phyloP scores from a whole-genome alignment of 1,140 invertebrate genomes.

The Drosophila ficusphila region DNA sequence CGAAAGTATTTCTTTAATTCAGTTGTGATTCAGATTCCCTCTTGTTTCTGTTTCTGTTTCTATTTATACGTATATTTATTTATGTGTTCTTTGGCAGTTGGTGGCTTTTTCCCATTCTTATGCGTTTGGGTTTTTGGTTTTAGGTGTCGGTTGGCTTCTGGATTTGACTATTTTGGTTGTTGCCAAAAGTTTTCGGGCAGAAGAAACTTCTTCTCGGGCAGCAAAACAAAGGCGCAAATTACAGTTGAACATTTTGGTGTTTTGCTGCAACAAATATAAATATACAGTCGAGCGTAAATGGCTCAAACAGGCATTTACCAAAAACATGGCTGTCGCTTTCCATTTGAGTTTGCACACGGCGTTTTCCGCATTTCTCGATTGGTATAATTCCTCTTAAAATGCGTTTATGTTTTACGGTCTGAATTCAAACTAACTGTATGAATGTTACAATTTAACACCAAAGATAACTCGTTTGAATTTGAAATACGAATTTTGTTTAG shows the following conservation, averaged over 20 bases:
- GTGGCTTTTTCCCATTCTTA: slow-evolving; percentile 15
- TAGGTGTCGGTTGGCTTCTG: slow-evolving; percentile 33
- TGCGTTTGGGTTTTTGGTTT: slow-evolving; percentile 16
- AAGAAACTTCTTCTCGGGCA: slow-evolving; percentile 62
- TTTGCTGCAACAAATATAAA: slow-evolving; percentile 25
- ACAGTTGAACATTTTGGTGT: slow-evolving; percentile 62
- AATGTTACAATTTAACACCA: no score
- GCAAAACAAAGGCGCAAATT: slow-evolving; percentile 79
- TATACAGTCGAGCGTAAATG: not conserved
- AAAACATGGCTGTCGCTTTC: slow-evolving; percentile 1
- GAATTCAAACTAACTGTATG: no score
- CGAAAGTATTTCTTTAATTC: slow-evolving; percentile 76
- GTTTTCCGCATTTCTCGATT: slow-evolving; percentile 1
- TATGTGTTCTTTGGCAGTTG: slow-evolving; percentile 10
- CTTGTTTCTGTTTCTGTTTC: slow-evolving; percentile 14
- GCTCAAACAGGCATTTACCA: slow-evolving; percentile 10
- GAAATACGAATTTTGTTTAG: no score
- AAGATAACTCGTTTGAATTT: no score
- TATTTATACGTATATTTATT: slow-evolving; percentile 17
- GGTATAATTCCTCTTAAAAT: not conserved
- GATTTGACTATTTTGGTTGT: slow-evolving; percentile 52
- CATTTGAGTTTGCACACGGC: slow-evolving; percentile 4
- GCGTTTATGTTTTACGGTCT: not conserved
- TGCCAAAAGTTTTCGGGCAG: slow-evolving; percentile 59
- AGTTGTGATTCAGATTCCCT: slow-evolving; percentile 66